phyloP scores from a whole-genome alignment of 1,140 invertebrate species.

The Neomicropteryx cornuta region DNA sequence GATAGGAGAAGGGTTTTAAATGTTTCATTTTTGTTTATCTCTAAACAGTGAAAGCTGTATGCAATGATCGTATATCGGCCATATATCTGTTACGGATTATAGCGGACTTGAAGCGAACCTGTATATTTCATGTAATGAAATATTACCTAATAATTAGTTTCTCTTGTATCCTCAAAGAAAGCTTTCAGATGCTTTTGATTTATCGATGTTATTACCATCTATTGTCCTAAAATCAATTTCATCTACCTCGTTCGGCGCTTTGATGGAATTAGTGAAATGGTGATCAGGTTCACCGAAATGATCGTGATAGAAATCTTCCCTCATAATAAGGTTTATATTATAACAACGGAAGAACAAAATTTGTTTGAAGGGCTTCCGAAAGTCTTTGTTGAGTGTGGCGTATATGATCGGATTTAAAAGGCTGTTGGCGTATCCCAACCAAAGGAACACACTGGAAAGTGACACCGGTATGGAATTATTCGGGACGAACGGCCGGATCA shows the following conservation, averaged over 20 bases:
- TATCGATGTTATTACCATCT: slow-evolving; percentile 41
- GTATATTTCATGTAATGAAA: too few species aligned
- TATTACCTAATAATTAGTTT: too few species aligned
- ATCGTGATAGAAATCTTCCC: slow-evolving; percentile 85
- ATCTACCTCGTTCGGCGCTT: slow-evolving; percentile 41
- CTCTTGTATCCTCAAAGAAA: too few species aligned
- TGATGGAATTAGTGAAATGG: slow-evolving; percentile 36
- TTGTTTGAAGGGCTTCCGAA: slow-evolving; percentile 84
- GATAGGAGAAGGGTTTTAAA: too few species aligned
- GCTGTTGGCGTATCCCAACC: slow-evolving; percentile 91
- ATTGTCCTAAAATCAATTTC: slow-evolving; percentile 46
- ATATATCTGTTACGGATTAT: too few species aligned
- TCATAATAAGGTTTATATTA: slow-evolving; percentile 81
- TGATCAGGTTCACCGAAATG: slow-evolving; percentile 72
- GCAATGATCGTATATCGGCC: too few species aligned
- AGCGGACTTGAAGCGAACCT: too few species aligned
- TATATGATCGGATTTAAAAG: slow-evolving; percentile 90
- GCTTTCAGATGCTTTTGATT: slow-evolving; percentile 24
- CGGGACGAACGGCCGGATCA: slow-evolving; percentile 72
- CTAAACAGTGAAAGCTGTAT: too few species aligned
- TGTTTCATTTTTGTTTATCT: too few species aligned
- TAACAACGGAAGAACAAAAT: slow-evolving; percentile 82
- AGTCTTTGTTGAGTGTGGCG: slow-evolving; percentile 83
- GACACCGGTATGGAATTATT: slow-evolving; percentile 59
- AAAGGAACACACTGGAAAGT: slow-evolving; percentile 64